Evolutionary conservation across 2,888 invertebrate species (phyloP).

Genomic region (Oscheius myriophilus): DNA sequence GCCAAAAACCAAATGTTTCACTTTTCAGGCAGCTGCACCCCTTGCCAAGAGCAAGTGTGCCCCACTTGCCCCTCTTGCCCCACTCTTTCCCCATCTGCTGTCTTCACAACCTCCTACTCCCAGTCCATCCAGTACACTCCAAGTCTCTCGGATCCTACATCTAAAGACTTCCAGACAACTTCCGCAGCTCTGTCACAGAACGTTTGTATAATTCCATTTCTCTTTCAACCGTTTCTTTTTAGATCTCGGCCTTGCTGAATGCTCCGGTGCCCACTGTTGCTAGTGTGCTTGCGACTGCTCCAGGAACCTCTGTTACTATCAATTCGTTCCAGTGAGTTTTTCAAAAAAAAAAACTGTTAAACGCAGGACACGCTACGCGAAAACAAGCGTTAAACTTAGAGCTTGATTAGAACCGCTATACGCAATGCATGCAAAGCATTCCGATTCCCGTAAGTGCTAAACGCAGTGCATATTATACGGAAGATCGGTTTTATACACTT

Average conservation of each 20-base stretch:
- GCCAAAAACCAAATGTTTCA: no score
- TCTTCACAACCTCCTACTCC: constrained; percentile 16
- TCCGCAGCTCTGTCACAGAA: not conserved
- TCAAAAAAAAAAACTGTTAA: no score
- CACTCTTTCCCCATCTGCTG: not conserved
- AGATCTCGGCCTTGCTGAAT: constrained; percentile 12
- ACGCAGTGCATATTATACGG: no score
- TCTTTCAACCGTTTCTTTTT: not conserved
- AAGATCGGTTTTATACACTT: no score
- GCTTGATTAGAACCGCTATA: no score
- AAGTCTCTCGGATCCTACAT: constrained; percentile 3
- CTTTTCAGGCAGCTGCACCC: constrained; percentile 15
- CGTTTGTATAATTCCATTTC: no score
- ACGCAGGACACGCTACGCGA: no score
- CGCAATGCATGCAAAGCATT: no score
- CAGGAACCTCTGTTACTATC: constrained; percentile 8
- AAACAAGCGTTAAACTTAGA: no score
- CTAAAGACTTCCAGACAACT: constrained; percentile 4
- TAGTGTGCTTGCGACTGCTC: not conserved
- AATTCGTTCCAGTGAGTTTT: constrained; percentile 20
- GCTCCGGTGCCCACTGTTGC: not conserved
- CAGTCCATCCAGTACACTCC: not conserved
- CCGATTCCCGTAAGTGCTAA: no score
- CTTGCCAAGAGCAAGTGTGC: not conserved
- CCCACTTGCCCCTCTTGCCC: not conserved